Evolutionary conservation across 1,140 invertebrate genomes (phyloP), one percentile per base, ranked within the genome.

Genomic region (Eciton burchellii): DNA sequence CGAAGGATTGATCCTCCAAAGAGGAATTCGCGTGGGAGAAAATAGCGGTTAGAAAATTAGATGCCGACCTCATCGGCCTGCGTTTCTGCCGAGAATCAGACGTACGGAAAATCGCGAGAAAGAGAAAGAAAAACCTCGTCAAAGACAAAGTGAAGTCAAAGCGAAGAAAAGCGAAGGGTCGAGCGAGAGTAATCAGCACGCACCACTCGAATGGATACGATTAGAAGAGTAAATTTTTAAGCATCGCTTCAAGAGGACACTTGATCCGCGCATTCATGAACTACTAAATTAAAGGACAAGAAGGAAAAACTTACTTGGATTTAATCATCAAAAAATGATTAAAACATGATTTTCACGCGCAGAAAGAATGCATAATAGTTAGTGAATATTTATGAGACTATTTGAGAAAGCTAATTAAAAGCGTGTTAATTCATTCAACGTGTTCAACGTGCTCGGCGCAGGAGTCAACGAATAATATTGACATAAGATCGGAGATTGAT

Each of bases 21-120:
- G 19, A 66, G 29, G 41, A 45, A 29, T 41, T 35, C 49, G n/a
- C 29, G 73, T n/a, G 16, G 35, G 11, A 45, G 62, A 56, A 12
- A 68, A 68, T 43, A 79, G 35, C 16, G 49, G 74, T 68, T 79
- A 79, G 74, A 79, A 79, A 68, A 79, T 79, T 79, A 68, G 74
- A 79, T 43, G 45, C 12, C 72, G 57, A 41, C 29, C 57, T 62
- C 74, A 29, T 19, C 49, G 74, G 35, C 35, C 52, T 54, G 43
- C 49, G 45, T 79, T 77, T 66, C 62, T 62, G 16, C 74, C 21
- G 24, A 19, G 12, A 35, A 77, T 16, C 49, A 77, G 74, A 77
- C 74, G 74, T 68, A 47, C 21, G 62, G 63, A 79, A 79, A 79
- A 79, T 79, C 63, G 63, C 11, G 21, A 66, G 21, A n/a, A 62